Evolutionary conservation across 2,888 invertebrate genomes (phyloP).

Genomic region (Latrodectus hesperus): DNA sequence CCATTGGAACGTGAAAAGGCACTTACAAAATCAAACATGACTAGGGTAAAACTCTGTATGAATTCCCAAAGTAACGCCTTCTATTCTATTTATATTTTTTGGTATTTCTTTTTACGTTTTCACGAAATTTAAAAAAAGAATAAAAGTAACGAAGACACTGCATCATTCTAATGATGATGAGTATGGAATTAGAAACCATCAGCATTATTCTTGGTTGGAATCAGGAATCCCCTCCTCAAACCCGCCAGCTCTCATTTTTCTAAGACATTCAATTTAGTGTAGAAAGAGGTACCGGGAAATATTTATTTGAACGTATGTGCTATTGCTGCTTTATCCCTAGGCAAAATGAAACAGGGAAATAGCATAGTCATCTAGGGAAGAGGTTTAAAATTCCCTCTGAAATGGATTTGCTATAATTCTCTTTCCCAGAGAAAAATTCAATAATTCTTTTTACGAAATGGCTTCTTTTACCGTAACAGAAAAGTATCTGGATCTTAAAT

Average conservation of each 20-base stretch:
- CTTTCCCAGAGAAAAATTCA: neutral
- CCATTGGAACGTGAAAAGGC: too few species aligned
- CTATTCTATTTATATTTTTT: too few species aligned
- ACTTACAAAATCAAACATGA: too few species aligned
- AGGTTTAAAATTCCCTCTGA: constrained; percentile 32
- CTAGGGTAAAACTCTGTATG: too few species aligned
- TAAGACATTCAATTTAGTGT: neutral
- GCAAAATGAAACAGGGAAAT: constrained; percentile 55
- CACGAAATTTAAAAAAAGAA: neutral
- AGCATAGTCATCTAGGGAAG: constrained; percentile 38
- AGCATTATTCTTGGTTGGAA: constrained; percentile 24
- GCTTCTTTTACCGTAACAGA: neutral
- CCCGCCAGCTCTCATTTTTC: neutral
- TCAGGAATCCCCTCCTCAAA: too few species aligned
- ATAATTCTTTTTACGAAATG: constrained; percentile 15
- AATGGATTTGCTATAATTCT: constrained; percentile 58
- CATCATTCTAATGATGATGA: constrained; percentile 49
- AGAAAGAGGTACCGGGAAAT: neutral
- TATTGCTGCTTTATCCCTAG: constrained; percentile 31
- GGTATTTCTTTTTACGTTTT: neutral
- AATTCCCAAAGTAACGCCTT: too few species aligned
- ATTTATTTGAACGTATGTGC: neutral
- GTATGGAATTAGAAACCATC: constrained; percentile 56
- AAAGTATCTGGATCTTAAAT: constrained; percentile 19
- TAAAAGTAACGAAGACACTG: neutral